Evolutionary conservation across 2,113 vertebrate species (phyloP).

Genomic region (Nothobranchius furzeri): DNA sequence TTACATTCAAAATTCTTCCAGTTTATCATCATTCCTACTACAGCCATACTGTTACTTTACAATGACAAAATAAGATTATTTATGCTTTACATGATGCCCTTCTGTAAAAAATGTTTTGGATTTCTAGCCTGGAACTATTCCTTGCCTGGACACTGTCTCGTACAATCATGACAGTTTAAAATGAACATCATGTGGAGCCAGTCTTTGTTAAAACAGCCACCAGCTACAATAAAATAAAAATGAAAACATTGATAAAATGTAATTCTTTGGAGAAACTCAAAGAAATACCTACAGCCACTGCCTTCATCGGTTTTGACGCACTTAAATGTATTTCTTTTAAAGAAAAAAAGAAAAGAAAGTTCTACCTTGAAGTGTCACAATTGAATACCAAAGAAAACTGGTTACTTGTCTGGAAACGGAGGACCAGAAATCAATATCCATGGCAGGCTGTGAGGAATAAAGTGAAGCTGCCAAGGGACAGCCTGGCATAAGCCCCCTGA

Average conservation of each 20-base stretch:
- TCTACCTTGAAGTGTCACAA: conserved; percentile 49
- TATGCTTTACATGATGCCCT: background rate
- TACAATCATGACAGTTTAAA: conserved; percentile 33
- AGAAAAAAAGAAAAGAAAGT: background rate
- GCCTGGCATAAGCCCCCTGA: conserved; percentile 19
- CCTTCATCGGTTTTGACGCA: conserved; percentile 24
- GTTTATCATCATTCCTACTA: background rate
- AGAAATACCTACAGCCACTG: conserved; percentile 27
- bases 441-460: conserved; percentile 52
- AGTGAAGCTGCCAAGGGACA: conserved; percentile 52
- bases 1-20: background rate
- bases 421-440: conserved; percentile 58
- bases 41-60: background rate
- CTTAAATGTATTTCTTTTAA: conserved; percentile 35
- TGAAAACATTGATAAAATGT: background rate
- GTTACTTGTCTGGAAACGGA: conserved; percentile 42
- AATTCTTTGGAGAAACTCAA: conserved; percentile 33
- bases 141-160: conserved; percentile 15
- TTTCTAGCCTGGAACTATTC: conserved; percentile 11
- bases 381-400: conserved; percentile 47
- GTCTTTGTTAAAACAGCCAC: conserved; percentile 36
- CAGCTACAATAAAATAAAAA: conserved; percentile 15
- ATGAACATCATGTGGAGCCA: conserved; percentile 9
- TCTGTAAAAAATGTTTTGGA: background rate
- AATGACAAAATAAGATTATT: background rate